Conservation (phyloP, 2,113 vertebrate species). For the Oreotrochilus melanogaster region DNA sequence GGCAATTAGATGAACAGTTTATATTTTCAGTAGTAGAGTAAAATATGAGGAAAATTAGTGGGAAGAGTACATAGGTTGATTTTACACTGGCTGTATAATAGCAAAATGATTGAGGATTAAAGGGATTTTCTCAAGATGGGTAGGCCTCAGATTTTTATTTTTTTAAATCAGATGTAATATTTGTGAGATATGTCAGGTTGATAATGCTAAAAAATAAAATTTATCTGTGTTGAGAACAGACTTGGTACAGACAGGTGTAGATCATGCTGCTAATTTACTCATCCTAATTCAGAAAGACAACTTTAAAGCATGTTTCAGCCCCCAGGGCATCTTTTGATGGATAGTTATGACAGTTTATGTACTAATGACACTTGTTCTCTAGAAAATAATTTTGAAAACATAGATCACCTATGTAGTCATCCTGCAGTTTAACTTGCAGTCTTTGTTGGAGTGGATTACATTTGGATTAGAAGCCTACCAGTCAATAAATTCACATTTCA, state of each 20-base stretch:
- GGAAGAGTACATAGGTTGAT: background rate
- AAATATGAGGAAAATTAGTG: background rate
- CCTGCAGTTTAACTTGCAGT: background rate
- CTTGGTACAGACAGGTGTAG: background rate
- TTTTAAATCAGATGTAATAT: background rate
- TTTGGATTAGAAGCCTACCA: background rate
- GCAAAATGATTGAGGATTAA: background rate
- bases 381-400: conserved; percentile 7
- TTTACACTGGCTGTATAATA: background rate
- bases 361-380: background rate
- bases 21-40: background rate
- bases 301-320: background rate
- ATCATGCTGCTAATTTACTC: background rate
- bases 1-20: background rate
- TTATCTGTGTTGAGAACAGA: background rate
- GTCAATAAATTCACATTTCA: background rate
- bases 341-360: conserved; percentile 5
- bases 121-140: background rate
- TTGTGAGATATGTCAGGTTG: background rate
- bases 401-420: background rate
- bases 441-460: background rate
- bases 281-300: background rate
- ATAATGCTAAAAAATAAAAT: background rate
- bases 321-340: conserved; percentile 21
- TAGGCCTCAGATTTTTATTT: background rate